phyloP scores from a whole-genome alignment of 2,888 invertebrate genomes.

The Alitta virens region DNA sequence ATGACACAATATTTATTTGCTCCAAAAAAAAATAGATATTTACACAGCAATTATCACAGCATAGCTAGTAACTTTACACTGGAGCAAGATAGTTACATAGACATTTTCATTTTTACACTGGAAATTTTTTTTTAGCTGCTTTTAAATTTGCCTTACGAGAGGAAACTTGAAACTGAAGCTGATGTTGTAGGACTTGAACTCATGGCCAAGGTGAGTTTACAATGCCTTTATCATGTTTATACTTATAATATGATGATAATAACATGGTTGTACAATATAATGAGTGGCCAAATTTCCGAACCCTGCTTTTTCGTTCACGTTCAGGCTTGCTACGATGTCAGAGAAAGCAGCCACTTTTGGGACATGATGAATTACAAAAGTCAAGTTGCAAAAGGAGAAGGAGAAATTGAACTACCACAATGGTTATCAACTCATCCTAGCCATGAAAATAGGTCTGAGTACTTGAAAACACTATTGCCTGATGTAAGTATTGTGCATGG shows the following conservation, averaged over 20 bases:
- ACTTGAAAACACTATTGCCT: slow-evolving; percentile 57
- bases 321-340: slow-evolving; percentile 62
- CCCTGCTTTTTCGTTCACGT: too few species aligned
- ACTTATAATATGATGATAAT: too few species aligned
- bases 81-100: too few species aligned
- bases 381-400: slow-evolving; percentile 24
- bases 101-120: too few species aligned
- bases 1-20: too few species aligned
- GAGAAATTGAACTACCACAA: slow-evolving; percentile 46
- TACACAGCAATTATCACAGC: too few species aligned
- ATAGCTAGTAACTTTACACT: too few species aligned
- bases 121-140: too few species aligned
- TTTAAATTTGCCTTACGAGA: slow-evolving; percentile 61
- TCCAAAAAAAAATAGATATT: too few species aligned
- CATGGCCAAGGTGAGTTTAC: slow-evolving; percentile 58
- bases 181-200: slow-evolving; percentile 64
- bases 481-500: slow-evolving; percentile 41
- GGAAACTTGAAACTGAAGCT: slow-evolving; percentile 64
- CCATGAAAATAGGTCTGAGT: slow-evolving; percentile 58
- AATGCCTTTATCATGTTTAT: too few species aligned
- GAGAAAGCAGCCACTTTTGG: slow-evolving; percentile 64
- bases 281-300: too few species aligned
- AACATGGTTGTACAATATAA: too few species aligned
- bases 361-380: slow-evolving; percentile 56
- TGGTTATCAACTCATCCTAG: slow-evolving; percentile 63